A percentile compares a stretch with the other conserved stretches of the same genome.
These are phyloP conservation scores for Catamblyrhynchus diadema DNA, from an alignment of 2,797 vertebrate species.

Conservation along the genomic window DNA sequence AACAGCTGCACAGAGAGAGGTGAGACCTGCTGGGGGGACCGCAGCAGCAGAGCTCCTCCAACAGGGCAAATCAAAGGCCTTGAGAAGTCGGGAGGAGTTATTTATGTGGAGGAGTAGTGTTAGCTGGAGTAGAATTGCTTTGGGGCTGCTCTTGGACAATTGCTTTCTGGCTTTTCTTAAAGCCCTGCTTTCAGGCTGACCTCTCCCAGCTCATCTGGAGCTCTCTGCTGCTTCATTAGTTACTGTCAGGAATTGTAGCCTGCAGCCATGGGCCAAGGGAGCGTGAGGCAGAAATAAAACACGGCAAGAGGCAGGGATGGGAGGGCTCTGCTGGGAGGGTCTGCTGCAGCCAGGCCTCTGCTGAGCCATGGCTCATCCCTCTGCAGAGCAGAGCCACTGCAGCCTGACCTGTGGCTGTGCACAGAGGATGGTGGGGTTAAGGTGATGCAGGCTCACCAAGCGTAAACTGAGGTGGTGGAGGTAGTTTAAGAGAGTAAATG, in stretches of 20 bases:
- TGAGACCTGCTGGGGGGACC: neutral
- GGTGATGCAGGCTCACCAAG: neutral
- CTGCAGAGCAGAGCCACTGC: rapidly evolving
- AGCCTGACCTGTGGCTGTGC: neutral
- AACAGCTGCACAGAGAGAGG: neutral
- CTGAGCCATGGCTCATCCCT: rapidly evolving
- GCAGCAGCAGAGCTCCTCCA: neutral
- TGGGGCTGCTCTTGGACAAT: conserved; percentile 17
- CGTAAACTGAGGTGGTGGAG: neutral
- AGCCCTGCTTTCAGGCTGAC: neutral
- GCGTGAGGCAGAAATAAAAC: neutral
- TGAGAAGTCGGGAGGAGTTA: neutral
- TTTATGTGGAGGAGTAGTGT: neutral
- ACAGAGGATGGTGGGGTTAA: neutral
- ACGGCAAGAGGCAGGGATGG: neutral
- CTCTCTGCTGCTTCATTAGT: conserved; percentile 15
- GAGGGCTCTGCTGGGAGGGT: neutral
- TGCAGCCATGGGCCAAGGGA: neutral
- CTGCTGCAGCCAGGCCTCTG: neutral
- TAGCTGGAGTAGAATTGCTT: conserved; percentile 29
- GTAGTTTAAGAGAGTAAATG: neutral
- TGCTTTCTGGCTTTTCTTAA: conserved; percentile 19
- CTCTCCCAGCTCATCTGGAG: neutral
- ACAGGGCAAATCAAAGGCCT: conserved; percentile 3
- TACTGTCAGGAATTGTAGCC: neutral